phyloP scores from a whole-genome alignment of 1,140 invertebrate genomes.

The Neodiprion lecontei region DNA sequence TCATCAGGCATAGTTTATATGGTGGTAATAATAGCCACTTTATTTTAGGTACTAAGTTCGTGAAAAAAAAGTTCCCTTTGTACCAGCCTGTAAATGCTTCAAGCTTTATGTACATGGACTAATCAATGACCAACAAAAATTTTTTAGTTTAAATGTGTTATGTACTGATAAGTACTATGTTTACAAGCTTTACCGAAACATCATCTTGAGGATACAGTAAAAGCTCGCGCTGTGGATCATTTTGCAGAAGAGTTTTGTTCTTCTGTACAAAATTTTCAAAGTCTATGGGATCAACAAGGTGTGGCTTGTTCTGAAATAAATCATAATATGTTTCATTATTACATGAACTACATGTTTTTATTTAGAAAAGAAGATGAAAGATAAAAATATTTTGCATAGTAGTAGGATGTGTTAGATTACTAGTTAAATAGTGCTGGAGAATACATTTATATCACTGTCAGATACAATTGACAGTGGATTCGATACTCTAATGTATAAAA shows the following conservation, averaged over 20 bases:
- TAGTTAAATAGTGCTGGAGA: background rate
- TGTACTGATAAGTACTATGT: background rate
- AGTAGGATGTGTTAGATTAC: background rate
- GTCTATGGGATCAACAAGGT: conserved; percentile 84
- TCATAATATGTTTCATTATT: conserved; percentile 12
- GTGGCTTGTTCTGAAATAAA: conserved; percentile 75
- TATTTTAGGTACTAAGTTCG: no score
- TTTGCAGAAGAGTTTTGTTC: conserved; percentile 89
- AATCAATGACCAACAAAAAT: no score
- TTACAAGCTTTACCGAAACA: conserved; percentile 77
- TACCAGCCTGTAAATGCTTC: no score
- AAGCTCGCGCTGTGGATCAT: conserved; percentile 91
- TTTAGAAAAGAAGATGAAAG: background rate
- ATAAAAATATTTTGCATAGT: background rate
- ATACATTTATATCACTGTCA: no score
- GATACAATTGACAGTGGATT: no score
- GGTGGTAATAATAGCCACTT: background rate
- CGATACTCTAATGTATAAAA: no score
- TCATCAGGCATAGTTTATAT: background rate
- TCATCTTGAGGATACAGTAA: conserved; percentile 90
- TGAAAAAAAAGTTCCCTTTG: no score
- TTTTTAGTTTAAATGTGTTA: no score
- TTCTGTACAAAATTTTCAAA: conserved; percentile 90
- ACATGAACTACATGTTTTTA: background rate
- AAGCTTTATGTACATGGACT: no score